These are phyloP conservation scores for Podocnemis expansa DNA, from an alignment of 2,113 vertebrate species.

Conservation along the genomic window DNA sequence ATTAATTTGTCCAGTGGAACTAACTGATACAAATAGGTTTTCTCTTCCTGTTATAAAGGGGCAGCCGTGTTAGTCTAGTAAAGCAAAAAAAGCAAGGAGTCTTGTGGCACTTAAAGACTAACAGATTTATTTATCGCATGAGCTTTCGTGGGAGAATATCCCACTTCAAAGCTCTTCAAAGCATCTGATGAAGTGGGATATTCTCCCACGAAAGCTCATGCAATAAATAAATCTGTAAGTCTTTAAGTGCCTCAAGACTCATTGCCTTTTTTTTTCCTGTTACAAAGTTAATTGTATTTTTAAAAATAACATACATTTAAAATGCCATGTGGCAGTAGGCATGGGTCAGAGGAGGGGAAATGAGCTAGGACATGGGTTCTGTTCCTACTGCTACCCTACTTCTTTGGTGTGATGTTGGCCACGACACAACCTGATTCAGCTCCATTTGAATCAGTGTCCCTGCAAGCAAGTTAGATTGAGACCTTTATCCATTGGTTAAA, in stretches of 20 bases:
- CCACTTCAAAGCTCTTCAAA: no score
- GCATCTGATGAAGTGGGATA: no score
- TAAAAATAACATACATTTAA: background rate
- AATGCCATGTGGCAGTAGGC: background rate
- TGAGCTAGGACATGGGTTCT: background rate
- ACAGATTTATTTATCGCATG: no score
- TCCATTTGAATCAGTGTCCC: background rate
- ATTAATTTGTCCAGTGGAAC: background rate
- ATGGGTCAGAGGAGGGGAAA: background rate
- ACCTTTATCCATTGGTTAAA: background rate
- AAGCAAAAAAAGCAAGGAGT: no score
- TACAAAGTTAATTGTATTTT: fast-evolving
- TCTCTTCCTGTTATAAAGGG: no score
- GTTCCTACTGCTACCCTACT: background rate
- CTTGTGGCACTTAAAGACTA: no score
- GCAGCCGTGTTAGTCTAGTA: no score
- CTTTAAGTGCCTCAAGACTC: no score
- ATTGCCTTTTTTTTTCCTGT: no score
- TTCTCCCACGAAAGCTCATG: no score
- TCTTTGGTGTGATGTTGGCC: background rate
- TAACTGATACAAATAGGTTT: background rate
- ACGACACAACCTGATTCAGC: background rate
- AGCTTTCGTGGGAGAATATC: no score
- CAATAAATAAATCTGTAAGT: no score
- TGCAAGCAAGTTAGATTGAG: background rate